Conservation (phyloP, 2,113 vertebrate species). For the Limnothrissa miodon region DNA sequence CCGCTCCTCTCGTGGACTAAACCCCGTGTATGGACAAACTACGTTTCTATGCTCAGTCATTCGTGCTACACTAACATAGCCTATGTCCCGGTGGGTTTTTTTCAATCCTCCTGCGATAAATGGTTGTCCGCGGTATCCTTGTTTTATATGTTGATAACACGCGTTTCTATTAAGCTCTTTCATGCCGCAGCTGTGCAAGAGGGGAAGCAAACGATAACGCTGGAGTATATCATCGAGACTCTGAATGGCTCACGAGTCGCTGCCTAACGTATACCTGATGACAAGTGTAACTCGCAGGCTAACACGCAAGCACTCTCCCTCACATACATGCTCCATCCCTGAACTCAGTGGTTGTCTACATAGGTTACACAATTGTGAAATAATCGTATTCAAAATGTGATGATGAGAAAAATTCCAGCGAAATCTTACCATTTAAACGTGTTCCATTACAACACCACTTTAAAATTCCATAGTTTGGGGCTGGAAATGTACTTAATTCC, state of each 20-base stretch:
- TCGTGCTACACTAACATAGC: not conserved
- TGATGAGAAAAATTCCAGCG: conserved; percentile 51
- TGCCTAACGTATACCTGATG: conserved; percentile 4
- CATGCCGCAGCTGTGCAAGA: not conserved
- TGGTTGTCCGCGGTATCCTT: conserved; percentile 2
- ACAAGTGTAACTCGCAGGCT: conserved; percentile 11
- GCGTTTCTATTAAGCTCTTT: not conserved
- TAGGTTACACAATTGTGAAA: not conserved
- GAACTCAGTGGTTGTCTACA: conserved; percentile 3
- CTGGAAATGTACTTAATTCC: conserved; percentile 62
- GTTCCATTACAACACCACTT: conserved; percentile 41
- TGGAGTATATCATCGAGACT: not conserved
- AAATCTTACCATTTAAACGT: conserved; percentile 75
- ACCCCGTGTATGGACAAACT: not conserved
- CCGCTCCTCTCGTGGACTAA: not conserved
- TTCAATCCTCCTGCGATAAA: not conserved
- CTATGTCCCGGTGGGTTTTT: not conserved
- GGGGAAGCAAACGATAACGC: conserved; percentile 7
- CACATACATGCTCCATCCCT: conserved; percentile 10
- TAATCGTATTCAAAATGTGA: conserved; percentile 38
- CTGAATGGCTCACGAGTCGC: conserved; percentile 4
- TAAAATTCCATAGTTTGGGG: conserved; percentile 50
- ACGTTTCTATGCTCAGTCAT: not conserved
- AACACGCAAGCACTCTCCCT: conserved; percentile 12
- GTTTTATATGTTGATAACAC: conserved; percentile 4